Evolutionary conservation across 30 jellyfish, hydroid and myxozoan genomes (phyloP), one percentile per base, ranked within the genome.

Genomic region (Catostylus mosaicus): DNA sequence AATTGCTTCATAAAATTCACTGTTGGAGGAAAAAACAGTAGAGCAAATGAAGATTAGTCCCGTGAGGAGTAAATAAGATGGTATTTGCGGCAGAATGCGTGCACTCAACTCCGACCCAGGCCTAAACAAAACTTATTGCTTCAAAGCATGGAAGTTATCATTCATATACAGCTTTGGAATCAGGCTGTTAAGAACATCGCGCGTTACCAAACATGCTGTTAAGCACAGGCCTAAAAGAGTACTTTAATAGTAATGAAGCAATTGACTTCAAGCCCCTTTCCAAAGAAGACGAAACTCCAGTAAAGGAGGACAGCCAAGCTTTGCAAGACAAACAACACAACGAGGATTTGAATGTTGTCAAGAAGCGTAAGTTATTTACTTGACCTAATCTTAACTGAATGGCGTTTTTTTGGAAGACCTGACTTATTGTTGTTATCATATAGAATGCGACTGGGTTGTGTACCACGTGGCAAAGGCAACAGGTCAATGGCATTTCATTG

Each of bases 161-260:
- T 61, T 61, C 73, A 16, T 9, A 20, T 9, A 24, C 73, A 2
- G 18, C 11, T 61, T 61, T 61, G n/a, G 23, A 12, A 2, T 16
- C 3, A 24, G 40, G 40, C 18, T 2, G 26, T 16, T 9, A 24
- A 2, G 63, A 4, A 50, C 19, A 3, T 23, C 5, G 20, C 14
- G 24, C 24, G 19, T 50, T 50, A 50, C 24, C 38, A 31, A 52
- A 23, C 38, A 77, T 77, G 88, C 88, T 77, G 22, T 38, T 77
- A 32, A 61, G 88, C 24, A 77, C 88, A 3, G 71, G 80, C 32
- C 60, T 77, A 59, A 72, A 77, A 20, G 88, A 77, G 30, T 77
- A 77, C 56, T 77, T 77, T 26, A 60, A 60, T 35, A 32, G 51
- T 23, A 75, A 27, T 48, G 76, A 37, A 1, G 16, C 45, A 19